Evolutionary conservation across 92 coral and sea anemone genomes (phyloP), one percentile per base, ranked within the genome.

Genomic region (Siderastrea radians): DNA sequence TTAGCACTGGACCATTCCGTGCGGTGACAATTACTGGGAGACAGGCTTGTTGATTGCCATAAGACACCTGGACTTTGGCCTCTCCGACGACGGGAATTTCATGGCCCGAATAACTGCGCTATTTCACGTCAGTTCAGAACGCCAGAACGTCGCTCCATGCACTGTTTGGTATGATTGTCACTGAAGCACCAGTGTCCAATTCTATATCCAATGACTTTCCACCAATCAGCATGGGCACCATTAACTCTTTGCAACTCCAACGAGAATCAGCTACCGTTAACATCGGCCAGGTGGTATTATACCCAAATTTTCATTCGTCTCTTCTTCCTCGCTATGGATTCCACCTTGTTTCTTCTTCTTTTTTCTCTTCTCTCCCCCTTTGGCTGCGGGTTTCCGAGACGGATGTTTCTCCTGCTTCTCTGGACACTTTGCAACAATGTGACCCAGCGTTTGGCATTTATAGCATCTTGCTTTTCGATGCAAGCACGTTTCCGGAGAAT

Each of bases 101-200:
- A 51, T 89, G 89, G 1, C 92, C 84, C 7, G 72, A 83, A 68
- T 89, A 89, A 68, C 89, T 74, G 9, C 51, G 43, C 72, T 76
- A 68, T 26, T 48, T 75, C 45, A 75, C 89, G 64, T 76, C 70
- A 14, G 89, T 78, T 77, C n/a, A n/a, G n/a, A n/a, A n/a, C 12
- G 49, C 61, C 63, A 90, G 45, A 49, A 75, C 62, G 57, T 59
- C 68, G 52, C 17, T 4, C 90, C 90, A 90, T 26, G 78, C 79
- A 69, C 38, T 57, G 3, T 84, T 73, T 2, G 85, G 80, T 26
- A 90, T 90, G 60, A 84, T 79, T 44, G 85, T 83, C 47, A 78
- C 93, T 15, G 80, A 69, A 65, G 90, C 86, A 66, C 90, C 93
- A 6, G 86, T 90, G 63, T 90, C 86, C 76, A 90, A 78, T 46